Base-by-base conservation (phyloP, 2,797 vertebrate genomes). In the Strix occidentalis region DNA sequence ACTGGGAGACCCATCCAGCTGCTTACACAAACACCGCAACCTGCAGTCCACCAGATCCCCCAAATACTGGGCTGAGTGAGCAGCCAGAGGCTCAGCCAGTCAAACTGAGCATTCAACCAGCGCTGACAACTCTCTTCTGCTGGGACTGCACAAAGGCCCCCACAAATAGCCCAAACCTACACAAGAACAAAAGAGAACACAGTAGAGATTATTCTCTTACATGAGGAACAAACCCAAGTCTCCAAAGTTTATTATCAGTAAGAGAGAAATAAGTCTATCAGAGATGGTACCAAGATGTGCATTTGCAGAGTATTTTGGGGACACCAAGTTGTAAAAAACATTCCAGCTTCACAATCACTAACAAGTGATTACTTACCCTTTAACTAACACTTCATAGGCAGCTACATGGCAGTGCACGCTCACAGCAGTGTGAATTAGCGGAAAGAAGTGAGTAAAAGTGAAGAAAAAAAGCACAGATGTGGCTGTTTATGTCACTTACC, bases 401-500 rank as follows among this genome's bases (percentile, higher is more conserved):
- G 63, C n/a, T 9, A 20, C 17, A 31, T 0, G 2, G 46, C 33
- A 43, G 9, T 1, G 13, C 20, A 23, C 11, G 5, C 7, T 13
- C n/a, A 18, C 13, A 39, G 23, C 37, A 54, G n/a, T 0, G 26
- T 8, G 48, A 29, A 19, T 61, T 8, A 28, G 28, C 0, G 29
- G 60, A 16, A 25, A 0, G 5, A 56, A 18, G 14, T 4, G 13
- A 23, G 23, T 1, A 35, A 11, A 76, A 43, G 9, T 3, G 6
- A 76, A 14, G 10, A 1, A 4, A 7, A 5, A 19, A 19, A 28
- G 35, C 10, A 0, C 0, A 21, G 19, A 63, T 3, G 12, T 0
- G 29, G 11, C 4, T 2, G 14, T 2, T 3, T 20, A 9, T 6
- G 37, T 16, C 53, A 96, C 99, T 99, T 98, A 99, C 99, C 99